phyloP scores from a whole-genome alignment of 2,888 invertebrate species.

The Liodrosophila aerea region DNA sequence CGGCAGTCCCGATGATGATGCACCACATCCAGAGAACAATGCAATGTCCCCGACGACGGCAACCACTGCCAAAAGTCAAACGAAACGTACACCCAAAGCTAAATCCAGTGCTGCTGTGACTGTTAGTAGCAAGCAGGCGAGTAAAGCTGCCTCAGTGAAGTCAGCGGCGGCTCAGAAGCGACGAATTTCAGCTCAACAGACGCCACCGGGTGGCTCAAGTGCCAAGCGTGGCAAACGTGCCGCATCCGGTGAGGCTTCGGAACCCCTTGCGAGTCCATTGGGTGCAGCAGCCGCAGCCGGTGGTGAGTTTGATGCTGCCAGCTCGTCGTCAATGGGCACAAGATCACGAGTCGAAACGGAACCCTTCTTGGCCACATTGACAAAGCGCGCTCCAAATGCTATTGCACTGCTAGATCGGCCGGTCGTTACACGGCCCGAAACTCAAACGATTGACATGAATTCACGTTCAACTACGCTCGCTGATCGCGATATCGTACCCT shows the following conservation, averaged over 20 bases:
- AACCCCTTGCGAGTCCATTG: conserved; percentile 30
- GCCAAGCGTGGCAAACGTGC: conserved; percentile 81
- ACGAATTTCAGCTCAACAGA: conserved; percentile 58
- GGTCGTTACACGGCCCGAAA: conserved; percentile 85
- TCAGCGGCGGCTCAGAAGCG: conserved; percentile 66
- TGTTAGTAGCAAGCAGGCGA: conserved; percentile 62
- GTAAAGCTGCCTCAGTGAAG: conserved; percentile 61
- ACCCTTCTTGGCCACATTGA: conserved; percentile 42
- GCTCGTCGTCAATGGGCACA: conserved; percentile 60
- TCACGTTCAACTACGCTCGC: conserved; percentile 89
- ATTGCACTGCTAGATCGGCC: conserved; percentile 81
- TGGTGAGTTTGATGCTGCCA: conserved; percentile 61
- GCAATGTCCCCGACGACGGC: conserved; percentile 32
- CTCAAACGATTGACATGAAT: conserved; percentile 89
- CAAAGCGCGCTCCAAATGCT: conserved; percentile 77
- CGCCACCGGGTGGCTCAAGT: conserved; percentile 47
- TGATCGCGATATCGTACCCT: conserved; percentile 93
- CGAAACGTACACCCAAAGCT: conserved; percentile 78
- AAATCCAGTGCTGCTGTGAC: conserved; percentile 68
- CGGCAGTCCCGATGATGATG: conserved; percentile 65
- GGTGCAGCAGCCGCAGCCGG: conserved; percentile 19
- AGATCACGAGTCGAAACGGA: conserved; percentile 75
- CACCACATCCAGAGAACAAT: conserved; percentile 46
- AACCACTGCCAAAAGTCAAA: conserved; percentile 51
- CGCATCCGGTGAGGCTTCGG: conserved; percentile 83